Evolutionary conservation across 2,113 vertebrate genomes (phyloP).

Genomic region (Progne subis): DNA sequence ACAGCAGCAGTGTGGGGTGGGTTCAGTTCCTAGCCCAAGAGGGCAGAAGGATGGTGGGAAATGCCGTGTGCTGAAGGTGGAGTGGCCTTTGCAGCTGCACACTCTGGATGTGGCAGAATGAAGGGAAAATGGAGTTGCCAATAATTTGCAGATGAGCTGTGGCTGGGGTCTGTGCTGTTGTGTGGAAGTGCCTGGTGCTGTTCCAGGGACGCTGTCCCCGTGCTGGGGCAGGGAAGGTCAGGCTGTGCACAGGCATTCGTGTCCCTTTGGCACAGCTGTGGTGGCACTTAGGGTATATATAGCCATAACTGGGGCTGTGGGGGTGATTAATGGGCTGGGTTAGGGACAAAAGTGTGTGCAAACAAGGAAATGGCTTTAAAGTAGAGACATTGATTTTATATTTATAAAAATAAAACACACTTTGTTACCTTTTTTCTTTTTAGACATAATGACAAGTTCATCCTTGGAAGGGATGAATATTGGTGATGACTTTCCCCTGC

Average conservation of each 20-base stretch:
- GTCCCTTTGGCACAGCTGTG: not conserved
- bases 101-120: not conserved
- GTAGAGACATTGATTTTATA: slow-evolving; percentile 35
- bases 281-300: not conserved
- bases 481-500: not conserved
- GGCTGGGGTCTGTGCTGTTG: not conserved
- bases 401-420: slow-evolving; percentile 22
- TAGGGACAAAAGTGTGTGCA: not conserved
- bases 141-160: not conserved
- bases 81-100: not conserved
- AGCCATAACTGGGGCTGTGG: not conserved
- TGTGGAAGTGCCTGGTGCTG: not conserved
- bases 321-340: not conserved
- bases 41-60: not conserved
- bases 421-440: not conserved
- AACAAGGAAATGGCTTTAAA: slow-evolving; percentile 40
- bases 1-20: not conserved
- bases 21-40: not conserved
- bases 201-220: not conserved
- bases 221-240: not conserved
- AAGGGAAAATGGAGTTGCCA: not conserved
- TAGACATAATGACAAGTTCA: slow-evolving; percentile 2
- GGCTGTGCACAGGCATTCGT: not conserved
- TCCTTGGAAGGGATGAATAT: not conserved
- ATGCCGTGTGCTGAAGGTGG: not conserved